A percentile compares a stretch with the other conserved stretches of the same genome.
Conservation (phyloP, 2,888 invertebrate species). For the Apodemia duryi region DNA sequence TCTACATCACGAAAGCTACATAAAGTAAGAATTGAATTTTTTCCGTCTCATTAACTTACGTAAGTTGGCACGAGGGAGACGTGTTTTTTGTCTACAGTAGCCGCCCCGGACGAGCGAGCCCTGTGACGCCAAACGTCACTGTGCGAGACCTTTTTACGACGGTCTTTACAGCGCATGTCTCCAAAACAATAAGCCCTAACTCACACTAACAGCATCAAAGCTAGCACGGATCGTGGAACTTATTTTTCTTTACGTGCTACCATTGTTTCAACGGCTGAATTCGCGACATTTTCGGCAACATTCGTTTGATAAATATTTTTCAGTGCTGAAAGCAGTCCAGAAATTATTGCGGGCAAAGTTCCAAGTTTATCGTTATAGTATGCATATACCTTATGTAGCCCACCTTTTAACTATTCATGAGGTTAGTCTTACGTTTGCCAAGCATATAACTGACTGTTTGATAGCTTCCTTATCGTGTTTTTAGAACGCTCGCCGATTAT, state of each 20-base stretch:
- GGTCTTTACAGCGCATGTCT: conserved; percentile 65
- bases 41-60: conserved; percentile 50
- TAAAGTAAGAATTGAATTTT: conserved; percentile 11
- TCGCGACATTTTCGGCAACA: conserved; percentile 32
- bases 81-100: conserved; percentile 28
- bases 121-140: conserved; percentile 57
- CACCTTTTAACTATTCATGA: conserved; percentile 63
- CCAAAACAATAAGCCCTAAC: conserved; percentile 58
- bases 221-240: conserved; percentile 51
- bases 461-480: conserved; percentile 57
- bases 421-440: conserved; percentile 49
- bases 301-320: conserved; percentile 32
- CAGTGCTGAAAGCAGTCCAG: conserved; percentile 24
- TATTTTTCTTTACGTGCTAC: conserved; percentile 57
- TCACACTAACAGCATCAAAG: conserved; percentile 58
- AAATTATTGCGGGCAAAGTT: conserved; percentile 29
- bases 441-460: conserved; percentile 49
- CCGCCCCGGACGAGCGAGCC: conserved; percentile 41
- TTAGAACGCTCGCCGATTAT: conserved; percentile 35
- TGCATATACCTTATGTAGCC: conserved; percentile 41
- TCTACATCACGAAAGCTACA: conserved; percentile 2
- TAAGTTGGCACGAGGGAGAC: conserved; percentile 47
- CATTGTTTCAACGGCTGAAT: conserved; percentile 42
- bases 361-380: conserved; percentile 31
- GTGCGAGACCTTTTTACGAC: conserved; percentile 39